Evolutionary conservation across 2,113 vertebrate genomes (phyloP).

Genomic region (Oostethus manadensis): DNA sequence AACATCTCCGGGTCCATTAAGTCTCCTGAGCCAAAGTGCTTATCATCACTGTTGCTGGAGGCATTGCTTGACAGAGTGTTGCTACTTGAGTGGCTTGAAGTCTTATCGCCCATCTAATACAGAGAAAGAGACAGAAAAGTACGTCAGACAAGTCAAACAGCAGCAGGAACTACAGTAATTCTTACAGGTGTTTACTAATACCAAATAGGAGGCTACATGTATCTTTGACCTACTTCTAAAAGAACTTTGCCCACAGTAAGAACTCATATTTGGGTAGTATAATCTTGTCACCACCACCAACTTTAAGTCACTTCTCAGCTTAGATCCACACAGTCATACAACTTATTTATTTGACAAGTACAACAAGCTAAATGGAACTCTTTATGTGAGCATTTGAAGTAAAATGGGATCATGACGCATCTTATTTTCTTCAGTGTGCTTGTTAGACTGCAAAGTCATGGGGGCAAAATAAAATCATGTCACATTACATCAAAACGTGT

Average conservation of each 20-base stretch:
- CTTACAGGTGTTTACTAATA: constrained; percentile 2
- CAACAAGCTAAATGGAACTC: neutral
- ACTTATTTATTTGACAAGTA: constrained; percentile 6
- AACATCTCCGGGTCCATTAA: constrained; percentile 90
- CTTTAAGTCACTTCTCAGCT: neutral
- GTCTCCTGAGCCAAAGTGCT: constrained; percentile 91
- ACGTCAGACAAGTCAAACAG: constrained; percentile 26
- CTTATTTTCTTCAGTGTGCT: constrained; percentile 8
- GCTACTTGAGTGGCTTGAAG: constrained; percentile 92
- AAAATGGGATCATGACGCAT: constrained; percentile 1
- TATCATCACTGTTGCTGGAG: constrained; percentile 94
- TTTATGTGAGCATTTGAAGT: constrained; percentile 11
- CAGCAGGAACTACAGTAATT: constrained; percentile 34
- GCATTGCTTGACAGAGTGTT: constrained; percentile 89
- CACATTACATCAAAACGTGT: constrained; percentile 22
- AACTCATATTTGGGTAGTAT: neutral
- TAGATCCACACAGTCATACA: neutral
- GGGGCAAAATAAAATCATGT: constrained; percentile 4
- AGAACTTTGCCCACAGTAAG: neutral
- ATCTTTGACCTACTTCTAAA: constrained; percentile 26
- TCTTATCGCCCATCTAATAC: constrained; percentile 83
- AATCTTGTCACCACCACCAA: neutral
- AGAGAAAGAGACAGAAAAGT: constrained; percentile 4
- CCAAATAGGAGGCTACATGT: constrained; percentile 12
- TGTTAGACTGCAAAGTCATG: constrained; percentile 12